A percentile compares a stretch with the other conserved stretches of the same genome.
Evolutionary conservation across 2,797 vertebrate species (phyloP).

Genomic region (Argyrosomus regius): DNA sequence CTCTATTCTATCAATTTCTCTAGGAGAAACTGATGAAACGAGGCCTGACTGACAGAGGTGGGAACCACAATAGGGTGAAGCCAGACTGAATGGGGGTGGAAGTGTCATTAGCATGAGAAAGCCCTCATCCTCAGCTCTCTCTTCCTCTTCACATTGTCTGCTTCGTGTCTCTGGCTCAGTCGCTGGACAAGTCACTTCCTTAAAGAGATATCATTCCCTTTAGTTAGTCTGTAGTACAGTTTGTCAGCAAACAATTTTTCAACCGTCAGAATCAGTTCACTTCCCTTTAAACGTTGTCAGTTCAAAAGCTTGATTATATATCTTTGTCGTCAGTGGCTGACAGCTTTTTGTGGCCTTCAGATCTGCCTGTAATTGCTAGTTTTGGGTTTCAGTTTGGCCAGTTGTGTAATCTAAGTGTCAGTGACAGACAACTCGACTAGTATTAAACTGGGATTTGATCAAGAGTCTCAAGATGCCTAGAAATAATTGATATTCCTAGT

Average conservation of each 20-base stretch:
- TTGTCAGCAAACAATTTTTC: slow-evolving; percentile 15
- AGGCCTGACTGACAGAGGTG: slow-evolving; percentile 60
- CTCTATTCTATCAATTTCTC: not conserved
- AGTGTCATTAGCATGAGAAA: slow-evolving; percentile 82
- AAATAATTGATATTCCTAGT: not conserved
- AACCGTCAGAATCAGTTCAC: not conserved
- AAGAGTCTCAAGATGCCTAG: not conserved
- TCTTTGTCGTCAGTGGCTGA: not conserved
- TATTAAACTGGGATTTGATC: not conserved
- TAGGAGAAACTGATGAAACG: slow-evolving; percentile 18
- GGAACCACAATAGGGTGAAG: slow-evolving; percentile 57
- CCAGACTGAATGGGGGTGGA: slow-evolving; percentile 62
- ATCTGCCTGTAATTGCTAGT: not conserved
- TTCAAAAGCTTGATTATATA: not conserved
- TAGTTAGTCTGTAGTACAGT: not conserved
- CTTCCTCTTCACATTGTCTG: slow-evolving; percentile 66
- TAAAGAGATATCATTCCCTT: slow-evolving; percentile 41
- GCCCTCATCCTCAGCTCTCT: slow-evolving; percentile 54
- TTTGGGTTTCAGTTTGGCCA: not conserved
- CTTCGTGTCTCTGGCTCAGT: slow-evolving; percentile 50
- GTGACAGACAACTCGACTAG: not conserved
- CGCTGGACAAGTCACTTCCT: slow-evolving; percentile 56
- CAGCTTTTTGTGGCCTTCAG: not conserved
- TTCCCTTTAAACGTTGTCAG: not conserved
- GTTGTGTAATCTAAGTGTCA: not conserved